Conservation (phyloP, 64 coral and sea anemone genomes). For the Astreopora myriophthalma region DNA sequence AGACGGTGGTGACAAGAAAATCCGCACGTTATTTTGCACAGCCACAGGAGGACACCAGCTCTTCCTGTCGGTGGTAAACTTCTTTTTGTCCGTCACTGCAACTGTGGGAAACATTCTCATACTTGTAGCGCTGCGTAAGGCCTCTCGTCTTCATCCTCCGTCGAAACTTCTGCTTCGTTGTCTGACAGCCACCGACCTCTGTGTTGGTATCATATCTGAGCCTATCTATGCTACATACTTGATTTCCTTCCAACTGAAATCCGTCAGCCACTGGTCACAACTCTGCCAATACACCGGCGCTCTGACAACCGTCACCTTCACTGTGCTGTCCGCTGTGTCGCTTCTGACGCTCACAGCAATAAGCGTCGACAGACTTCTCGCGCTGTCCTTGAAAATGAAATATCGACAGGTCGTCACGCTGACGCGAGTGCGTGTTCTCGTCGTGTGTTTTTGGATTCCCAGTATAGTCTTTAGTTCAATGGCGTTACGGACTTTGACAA, state of each 20-base stretch:
- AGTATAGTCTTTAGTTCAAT: background rate
- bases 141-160: background rate
- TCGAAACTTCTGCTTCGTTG: background rate
- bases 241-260: background rate
- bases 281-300: background rate
- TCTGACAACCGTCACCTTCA: background rate
- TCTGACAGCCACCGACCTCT: background rate
- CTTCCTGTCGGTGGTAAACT: background rate
- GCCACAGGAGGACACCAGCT: background rate
- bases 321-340: background rate
- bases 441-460: background rate
- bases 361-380: conserved; percentile 9
- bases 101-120: background rate
- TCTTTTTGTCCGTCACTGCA: background rate
- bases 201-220: background rate
- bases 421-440: background rate
- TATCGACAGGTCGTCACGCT: background rate
- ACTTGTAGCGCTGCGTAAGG: background rate
- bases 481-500: background rate
- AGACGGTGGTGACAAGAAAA: background rate
- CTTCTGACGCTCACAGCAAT: background rate
- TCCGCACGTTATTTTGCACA: background rate
- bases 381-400: background rate
- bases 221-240: background rate
- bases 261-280: background rate